Evolutionary conservation across 2,797 vertebrate genomes (phyloP).

Genomic region (Artibeus lituratus): DNA sequence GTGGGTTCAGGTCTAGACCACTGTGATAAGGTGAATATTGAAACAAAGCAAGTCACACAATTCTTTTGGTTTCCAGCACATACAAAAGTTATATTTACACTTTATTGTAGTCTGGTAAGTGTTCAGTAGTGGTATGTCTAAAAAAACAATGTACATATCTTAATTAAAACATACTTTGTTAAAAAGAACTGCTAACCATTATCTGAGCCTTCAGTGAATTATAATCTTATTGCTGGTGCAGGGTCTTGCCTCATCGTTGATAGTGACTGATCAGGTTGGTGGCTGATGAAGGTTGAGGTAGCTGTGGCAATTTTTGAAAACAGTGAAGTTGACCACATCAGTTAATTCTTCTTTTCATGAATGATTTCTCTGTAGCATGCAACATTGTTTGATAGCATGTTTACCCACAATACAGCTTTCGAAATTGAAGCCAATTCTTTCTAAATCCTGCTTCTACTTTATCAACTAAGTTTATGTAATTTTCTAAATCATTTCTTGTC

Average conservation of each 20-base stretch:
- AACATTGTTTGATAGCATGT: neutral
- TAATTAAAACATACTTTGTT: neutral
- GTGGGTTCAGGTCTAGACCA: neutral
- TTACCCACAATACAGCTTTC: neutral
- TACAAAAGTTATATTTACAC: neutral
- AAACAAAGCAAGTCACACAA: neutral
- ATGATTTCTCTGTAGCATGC: neutral
- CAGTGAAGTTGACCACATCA: neutral
- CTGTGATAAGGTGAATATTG: neutral
- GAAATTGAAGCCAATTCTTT: neutral
- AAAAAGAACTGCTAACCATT: neutral
- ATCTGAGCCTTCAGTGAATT: neutral
- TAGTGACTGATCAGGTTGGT: neutral
- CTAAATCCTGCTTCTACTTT: neutral
- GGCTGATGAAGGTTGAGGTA: neutral
- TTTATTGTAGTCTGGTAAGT: neutral
- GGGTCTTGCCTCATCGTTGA: neutral
- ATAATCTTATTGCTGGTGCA: neutral
- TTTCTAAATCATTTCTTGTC: neutral
- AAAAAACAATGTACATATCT: neutral
- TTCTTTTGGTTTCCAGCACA: neutral
- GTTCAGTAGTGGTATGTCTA: neutral
- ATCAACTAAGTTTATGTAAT: neutral
- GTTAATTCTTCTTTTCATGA: neutral
- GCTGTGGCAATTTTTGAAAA: neutral